phyloP scores from a whole-genome alignment of 2,113 vertebrate species.

The Cyphomyrus plagiostoma region DNA sequence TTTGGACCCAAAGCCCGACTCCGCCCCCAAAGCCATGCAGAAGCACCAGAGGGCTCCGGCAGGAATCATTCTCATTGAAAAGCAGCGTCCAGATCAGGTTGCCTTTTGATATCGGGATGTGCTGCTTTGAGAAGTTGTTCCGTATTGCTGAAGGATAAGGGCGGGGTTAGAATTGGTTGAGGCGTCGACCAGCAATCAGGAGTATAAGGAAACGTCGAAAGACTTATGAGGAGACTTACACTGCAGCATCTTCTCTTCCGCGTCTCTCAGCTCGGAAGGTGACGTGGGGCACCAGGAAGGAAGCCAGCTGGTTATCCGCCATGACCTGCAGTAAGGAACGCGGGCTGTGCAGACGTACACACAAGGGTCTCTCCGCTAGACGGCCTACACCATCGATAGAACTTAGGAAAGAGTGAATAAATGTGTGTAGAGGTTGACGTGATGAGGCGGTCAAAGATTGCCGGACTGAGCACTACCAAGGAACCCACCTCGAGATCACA shows the following conservation, averaged over 20 bases:
- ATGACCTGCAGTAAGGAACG: slow-evolving; percentile 57
- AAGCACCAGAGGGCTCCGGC: slow-evolving; percentile 74
- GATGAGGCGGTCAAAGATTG: background rate
- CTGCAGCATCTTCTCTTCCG: slow-evolving; percentile 86
- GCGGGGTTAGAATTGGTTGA: background rate
- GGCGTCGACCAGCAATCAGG: background rate
- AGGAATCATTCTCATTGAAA: slow-evolving; percentile 56
- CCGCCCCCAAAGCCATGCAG: slow-evolving; percentile 90
- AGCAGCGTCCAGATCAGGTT: slow-evolving; percentile 87
- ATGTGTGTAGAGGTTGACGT: background rate
- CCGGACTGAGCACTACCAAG: background rate
- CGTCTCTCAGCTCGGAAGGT: slow-evolving; percentile 74
- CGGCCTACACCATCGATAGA: background rate
- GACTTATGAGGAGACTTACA: slow-evolving; percentile 57
- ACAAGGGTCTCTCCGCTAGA: slow-evolving; percentile 1
- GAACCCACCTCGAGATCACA: background rate
- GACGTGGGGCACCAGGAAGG: slow-evolving; percentile 92
- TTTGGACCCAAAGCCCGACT: slow-evolving; percentile 84
- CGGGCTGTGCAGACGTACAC: slow-evolving; percentile 17
- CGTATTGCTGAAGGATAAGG: slow-evolving; percentile 63
- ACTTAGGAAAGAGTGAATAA: background rate
- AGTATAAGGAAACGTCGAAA: background rate
- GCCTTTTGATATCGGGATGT: slow-evolving; percentile 68
- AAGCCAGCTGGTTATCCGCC: slow-evolving; percentile 81
- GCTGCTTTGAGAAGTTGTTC: slow-evolving; percentile 65